Conservation (phyloP, 2,113 vertebrate genomes). For the Zapus hudsonius region DNA sequence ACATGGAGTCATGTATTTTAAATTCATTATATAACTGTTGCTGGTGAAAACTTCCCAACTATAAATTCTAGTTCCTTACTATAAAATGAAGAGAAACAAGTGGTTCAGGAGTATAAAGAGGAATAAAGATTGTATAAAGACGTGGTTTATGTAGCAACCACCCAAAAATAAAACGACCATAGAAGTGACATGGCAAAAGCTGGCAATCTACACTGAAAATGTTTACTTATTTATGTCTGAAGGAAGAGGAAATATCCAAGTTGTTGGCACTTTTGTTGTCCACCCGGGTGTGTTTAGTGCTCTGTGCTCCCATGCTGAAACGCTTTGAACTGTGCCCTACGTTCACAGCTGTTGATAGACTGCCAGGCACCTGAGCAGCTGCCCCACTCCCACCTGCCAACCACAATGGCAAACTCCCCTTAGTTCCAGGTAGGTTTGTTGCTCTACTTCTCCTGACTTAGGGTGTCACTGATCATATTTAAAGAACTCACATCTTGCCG, state of each 20-base stretch:
- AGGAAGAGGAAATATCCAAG: background rate
- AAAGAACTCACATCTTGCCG: background rate
- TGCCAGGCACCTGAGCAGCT: background rate
- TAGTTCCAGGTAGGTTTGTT: background rate
- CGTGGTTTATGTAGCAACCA: background rate
- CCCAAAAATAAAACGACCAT: background rate
- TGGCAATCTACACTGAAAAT: background rate
- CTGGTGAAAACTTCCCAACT: background rate
- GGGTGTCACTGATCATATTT: background rate
- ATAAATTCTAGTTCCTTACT: background rate
- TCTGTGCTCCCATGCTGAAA: background rate
- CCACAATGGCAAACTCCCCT: background rate
- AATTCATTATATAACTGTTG: background rate
- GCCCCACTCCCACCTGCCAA: background rate
- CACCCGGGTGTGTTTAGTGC: background rate
- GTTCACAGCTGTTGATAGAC: background rate
- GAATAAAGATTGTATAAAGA: background rate
- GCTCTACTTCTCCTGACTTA: conserved; percentile 3
- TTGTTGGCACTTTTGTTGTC: too few species aligned
- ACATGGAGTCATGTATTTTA: background rate
- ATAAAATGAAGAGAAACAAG: background rate
- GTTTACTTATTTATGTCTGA: background rate
- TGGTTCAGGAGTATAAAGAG: background rate
- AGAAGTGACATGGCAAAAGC: background rate
- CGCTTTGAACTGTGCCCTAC: background rate